A percentile compares a stretch with the other conserved stretches of the same genome.
Evolutionary conservation across 2,113 vertebrate species (phyloP).

Genomic region (Anarrhichthys ocellatus): DNA sequence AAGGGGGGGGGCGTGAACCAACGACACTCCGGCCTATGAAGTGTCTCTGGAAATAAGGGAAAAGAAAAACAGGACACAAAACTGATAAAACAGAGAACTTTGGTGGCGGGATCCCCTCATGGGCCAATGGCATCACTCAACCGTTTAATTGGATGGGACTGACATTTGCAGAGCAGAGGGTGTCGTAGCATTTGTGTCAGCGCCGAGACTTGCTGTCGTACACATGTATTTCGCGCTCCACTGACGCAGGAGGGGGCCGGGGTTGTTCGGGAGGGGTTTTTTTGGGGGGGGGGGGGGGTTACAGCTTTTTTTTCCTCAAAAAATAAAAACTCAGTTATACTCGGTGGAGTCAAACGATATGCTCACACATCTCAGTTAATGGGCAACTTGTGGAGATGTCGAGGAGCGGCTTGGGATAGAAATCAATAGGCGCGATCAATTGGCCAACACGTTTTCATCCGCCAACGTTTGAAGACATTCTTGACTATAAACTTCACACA

Average conservation of each 20-base stretch:
- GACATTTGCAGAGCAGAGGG: slow-evolving; percentile 79
- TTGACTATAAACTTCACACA: slow-evolving; percentile 65
- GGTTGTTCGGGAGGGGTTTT: neutral
- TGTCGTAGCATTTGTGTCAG: slow-evolving; percentile 71
- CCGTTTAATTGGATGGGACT: slow-evolving; percentile 77
- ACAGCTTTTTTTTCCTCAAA: neutral
- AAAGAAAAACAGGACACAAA: slow-evolving; percentile 54
- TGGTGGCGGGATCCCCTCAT: slow-evolving; percentile 57
- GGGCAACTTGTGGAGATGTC: slow-evolving; percentile 62
- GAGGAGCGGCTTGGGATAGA: slow-evolving; percentile 53
- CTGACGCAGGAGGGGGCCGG: slow-evolving; percentile 54
- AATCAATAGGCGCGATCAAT: slow-evolving; percentile 77
- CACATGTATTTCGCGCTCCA: slow-evolving; percentile 68
- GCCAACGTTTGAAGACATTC: slow-evolving; percentile 36
- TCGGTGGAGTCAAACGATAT: slow-evolving; percentile 36
- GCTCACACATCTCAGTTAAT: slow-evolving; percentile 69
- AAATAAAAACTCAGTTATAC: slow-evolving; percentile 49
- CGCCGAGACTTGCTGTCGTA: slow-evolving; percentile 55
- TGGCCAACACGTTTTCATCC: slow-evolving; percentile 43
- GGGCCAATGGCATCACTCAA: slow-evolving; percentile 69
- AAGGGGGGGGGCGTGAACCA: neutral
- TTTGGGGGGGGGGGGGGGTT: neutral
- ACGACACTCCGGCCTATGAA: slow-evolving; percentile 26
- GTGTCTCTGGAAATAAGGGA: slow-evolving; percentile 25
- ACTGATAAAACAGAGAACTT: slow-evolving; percentile 68